Percentiles rank a stretch among this genome's conserved stretches.
phyloP scores from a whole-genome alignment of 2,797 vertebrate species.

The Psittacula derbiana region DNA sequence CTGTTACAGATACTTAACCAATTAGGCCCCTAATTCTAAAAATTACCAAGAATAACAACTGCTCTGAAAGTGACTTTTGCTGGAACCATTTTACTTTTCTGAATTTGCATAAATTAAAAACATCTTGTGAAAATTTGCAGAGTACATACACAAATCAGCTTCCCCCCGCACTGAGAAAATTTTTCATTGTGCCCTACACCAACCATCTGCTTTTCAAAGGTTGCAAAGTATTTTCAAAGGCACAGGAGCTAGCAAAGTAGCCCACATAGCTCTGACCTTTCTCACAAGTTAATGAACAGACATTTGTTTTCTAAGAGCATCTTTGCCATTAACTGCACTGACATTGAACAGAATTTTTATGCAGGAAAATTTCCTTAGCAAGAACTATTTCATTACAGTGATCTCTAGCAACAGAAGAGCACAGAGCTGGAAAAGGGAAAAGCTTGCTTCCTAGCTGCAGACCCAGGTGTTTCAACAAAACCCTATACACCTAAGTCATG shows the following conservation, averaged over 20 bases:
- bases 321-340: neutral
- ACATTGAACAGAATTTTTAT: neutral
- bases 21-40: neutral
- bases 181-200: neutral
- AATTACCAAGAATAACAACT: neutral
- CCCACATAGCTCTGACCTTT: neutral
- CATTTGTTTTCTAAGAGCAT: neutral
- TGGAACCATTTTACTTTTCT: neutral
- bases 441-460: neutral
- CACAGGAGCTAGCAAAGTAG: neutral
- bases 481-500: neutral
- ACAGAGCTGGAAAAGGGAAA: neutral
- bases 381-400: neutral
- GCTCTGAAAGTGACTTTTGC: neutral
- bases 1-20: neutral
- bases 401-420: neutral
- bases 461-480: neutral
- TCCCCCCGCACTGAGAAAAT: neutral
- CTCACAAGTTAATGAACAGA: neutral
- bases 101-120: neutral
- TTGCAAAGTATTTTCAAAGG: neutral
- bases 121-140: neutral
- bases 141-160: neutral
- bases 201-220: neutral
- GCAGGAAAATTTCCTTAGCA: conserved; percentile 6